These are phyloP conservation scores for Scomber scombrus DNA, from an alignment of 2,113 vertebrate genomes.

Conservation along the genomic window DNA sequence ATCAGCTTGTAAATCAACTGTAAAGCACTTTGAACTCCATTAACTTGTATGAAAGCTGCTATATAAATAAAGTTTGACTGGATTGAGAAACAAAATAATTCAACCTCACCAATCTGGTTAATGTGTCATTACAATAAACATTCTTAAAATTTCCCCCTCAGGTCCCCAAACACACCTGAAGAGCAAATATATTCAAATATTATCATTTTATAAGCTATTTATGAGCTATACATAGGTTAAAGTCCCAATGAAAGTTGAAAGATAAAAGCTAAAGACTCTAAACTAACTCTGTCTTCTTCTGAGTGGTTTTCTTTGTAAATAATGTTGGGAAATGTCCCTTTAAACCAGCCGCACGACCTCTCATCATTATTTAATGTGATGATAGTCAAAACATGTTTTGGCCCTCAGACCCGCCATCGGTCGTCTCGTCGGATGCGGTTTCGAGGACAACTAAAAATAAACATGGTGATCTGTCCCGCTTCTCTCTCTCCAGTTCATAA, in stretches of 20 bases:
- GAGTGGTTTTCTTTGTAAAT: not conserved
- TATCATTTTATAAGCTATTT: not conserved
- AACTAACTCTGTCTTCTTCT: not conserved
- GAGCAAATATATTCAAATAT: not conserved
- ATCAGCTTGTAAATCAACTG: too few species aligned
- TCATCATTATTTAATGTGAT: not conserved
- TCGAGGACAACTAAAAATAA: slow-evolving; percentile 16
- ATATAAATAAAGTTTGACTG: too few species aligned
- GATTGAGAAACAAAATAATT: too few species aligned
- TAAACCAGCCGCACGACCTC: not conserved
- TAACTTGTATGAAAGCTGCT: too few species aligned
- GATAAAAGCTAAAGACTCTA: not conserved
- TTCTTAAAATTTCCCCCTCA: not conserved
- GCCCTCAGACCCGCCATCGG: not conserved
- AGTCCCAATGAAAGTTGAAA: not conserved
- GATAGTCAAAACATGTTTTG: not conserved
- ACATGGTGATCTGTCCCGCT: not conserved
- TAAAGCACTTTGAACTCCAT: too few species aligned
- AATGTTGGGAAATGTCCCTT: not conserved
- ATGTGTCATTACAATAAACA: not conserved
- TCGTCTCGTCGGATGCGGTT: too few species aligned
- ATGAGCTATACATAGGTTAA: not conserved
- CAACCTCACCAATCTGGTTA: not conserved
- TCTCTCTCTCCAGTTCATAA: not conserved
- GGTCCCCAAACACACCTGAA: not conserved